These are phyloP conservation scores for Sprattus sprattus DNA, from an alignment of 2,113 vertebrate genomes.

Conservation along the genomic window DNA sequence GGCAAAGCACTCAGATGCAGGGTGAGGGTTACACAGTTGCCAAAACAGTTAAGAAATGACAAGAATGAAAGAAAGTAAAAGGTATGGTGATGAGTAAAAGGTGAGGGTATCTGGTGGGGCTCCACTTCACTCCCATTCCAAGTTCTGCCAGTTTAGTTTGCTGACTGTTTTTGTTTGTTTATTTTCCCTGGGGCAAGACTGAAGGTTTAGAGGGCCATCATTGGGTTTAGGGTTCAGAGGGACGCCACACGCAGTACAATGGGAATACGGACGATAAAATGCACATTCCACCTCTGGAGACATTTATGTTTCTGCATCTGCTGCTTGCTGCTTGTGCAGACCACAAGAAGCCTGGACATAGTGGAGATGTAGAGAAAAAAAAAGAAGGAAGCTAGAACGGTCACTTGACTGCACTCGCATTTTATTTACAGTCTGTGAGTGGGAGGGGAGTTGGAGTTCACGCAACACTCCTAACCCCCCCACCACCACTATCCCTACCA, in stretches of 20 bases:
- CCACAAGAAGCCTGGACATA: constrained; percentile 1
- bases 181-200: neutral
- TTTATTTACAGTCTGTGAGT: constrained; percentile 26
- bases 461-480: constrained; percentile 42
- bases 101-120: neutral
- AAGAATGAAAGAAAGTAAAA: constrained; percentile 25
- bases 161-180: neutral
- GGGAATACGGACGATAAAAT: neutral
- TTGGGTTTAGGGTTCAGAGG: neutral
- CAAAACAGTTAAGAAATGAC: neutral
- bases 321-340: neutral
- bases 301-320: neutral
- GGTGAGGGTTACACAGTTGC: neutral
- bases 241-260: neutral
- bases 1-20: neutral
- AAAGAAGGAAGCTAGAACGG: neutral
- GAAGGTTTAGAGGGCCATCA: neutral
- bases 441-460: constrained; percentile 31
- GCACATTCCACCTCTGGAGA: neutral
- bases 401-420: neutral
- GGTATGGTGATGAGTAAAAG: neutral
- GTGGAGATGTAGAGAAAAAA: neutral
- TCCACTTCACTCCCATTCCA: constrained; percentile 23
- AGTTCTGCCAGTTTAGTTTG: neutral
- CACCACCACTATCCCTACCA: too few species aligned